These are phyloP conservation scores for Xenus cinereus DNA, from an alignment of 2,113 vertebrate species.

Conservation along the genomic window DNA sequence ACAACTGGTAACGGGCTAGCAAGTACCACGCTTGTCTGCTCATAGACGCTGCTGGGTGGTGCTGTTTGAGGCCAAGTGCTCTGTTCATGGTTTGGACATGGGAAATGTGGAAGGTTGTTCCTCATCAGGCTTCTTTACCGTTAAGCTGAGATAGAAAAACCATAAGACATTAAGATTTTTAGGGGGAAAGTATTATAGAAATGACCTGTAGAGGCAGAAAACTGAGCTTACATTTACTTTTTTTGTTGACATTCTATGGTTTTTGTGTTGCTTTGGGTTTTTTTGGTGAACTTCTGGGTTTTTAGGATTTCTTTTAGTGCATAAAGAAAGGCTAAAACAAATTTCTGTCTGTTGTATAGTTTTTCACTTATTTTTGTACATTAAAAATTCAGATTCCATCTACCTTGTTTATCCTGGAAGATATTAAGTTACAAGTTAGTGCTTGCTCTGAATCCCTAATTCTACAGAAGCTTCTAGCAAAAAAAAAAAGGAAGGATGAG, in stretches of 20 bases:
- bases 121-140: neutral
- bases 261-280: neutral
- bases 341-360: neutral
- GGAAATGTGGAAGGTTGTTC: neutral
- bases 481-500: neutral
- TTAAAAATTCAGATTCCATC: neutral
- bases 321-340: neutral
- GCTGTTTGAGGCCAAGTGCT: neutral
- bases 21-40: neutral
- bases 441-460: neutral
- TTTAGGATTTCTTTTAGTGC: neutral
- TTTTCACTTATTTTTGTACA: neutral
- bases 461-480: neutral
- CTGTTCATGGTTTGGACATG: neutral
- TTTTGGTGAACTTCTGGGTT: neutral
- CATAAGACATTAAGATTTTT: neutral
- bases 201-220: neutral
- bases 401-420: neutral
- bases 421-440: neutral
- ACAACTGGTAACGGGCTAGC: neutral
- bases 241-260: accelerated
- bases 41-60: neutral
- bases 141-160: neutral
- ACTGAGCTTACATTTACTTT: neutral
- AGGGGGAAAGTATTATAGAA: neutral